Evolutionary conservation across 2,113 vertebrate species (phyloP).

Genomic region (Sardina pilchardus): DNA sequence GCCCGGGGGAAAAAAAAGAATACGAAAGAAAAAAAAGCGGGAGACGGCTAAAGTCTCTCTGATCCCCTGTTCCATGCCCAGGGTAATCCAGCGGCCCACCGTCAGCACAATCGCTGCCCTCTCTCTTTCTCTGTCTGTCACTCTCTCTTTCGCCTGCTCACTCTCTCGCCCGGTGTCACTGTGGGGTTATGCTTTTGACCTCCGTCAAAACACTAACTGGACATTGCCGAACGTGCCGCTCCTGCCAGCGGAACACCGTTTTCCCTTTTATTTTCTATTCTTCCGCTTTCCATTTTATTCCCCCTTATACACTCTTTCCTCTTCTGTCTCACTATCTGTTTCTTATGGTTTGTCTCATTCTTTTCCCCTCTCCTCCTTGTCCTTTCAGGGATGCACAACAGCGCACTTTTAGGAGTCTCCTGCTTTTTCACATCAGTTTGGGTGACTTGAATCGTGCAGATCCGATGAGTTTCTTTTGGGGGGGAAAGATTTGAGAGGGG

Average conservation of each 20-base stretch:
- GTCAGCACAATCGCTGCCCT: slow-evolving; percentile 72
- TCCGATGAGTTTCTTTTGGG: no score
- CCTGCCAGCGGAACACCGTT: neutral
- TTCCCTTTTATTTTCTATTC: no score
- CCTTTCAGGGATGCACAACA: no score
- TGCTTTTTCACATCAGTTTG: no score
- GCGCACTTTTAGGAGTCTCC: no score
- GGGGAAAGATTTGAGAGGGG: no score
- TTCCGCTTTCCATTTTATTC: no score
- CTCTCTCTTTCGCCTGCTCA: neutral
- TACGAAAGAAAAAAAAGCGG: slow-evolving; percentile 63
- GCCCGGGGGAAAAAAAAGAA: slow-evolving; percentile 59
- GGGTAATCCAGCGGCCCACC: slow-evolving; percentile 65
- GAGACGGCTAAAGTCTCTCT: slow-evolving; percentile 71
- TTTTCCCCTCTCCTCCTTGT: no score
- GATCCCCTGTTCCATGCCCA: slow-evolving; percentile 70
- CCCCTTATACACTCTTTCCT: no score
- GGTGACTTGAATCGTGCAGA: no score
- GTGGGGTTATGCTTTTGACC: neutral
- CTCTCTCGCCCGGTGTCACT: slow-evolving; percentile 1
- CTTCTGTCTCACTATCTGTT: no score
- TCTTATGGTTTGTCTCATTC: no score
- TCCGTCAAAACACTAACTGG: neutral
- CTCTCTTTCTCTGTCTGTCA: neutral
- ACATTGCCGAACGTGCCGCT: neutral